A percentile compares a stretch with the other conserved stretches of the same genome.
Evolutionary conservation across 2,888 invertebrate species (phyloP).

Genomic region (Tanypteryx hageni): DNA sequence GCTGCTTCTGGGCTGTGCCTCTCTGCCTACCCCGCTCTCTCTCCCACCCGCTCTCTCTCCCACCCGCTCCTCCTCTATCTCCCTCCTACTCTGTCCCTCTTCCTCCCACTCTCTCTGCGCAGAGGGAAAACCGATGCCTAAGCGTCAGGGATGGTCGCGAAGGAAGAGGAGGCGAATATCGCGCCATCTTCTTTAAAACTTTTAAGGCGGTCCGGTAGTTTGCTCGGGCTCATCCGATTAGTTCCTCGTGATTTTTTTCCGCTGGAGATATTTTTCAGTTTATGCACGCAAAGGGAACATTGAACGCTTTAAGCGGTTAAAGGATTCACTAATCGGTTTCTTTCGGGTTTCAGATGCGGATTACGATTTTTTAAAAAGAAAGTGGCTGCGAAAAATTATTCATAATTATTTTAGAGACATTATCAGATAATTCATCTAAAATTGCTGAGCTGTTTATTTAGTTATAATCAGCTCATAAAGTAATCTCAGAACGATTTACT

Average conservation of each 20-base stretch:
- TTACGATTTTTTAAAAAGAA: too few species aligned
- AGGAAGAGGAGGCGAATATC: neutral
- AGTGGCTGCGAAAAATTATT: too few species aligned
- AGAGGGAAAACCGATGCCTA: neutral
- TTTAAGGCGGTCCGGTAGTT: conserved; percentile 5
- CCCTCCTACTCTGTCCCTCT: neutral
- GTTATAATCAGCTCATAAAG: too few species aligned
- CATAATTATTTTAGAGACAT: too few species aligned
- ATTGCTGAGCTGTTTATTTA: too few species aligned
- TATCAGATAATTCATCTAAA: too few species aligned
- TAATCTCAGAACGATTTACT: too few species aligned
- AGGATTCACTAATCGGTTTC: neutral
- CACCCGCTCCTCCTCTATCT: neutral
- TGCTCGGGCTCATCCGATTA: neutral
- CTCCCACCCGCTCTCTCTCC: neutral
- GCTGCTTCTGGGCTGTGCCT: neutral
- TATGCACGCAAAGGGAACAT: neutral
- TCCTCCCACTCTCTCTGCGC: neutral
- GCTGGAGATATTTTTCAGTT: neutral
- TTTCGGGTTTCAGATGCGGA: too few species aligned
- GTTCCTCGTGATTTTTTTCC: neutral
- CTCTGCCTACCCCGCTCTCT: neutral
- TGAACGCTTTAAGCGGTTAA: neutral
- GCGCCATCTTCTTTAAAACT: conserved; percentile 5
- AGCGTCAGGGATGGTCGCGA: neutral